Conservation (phyloP, 1,140 invertebrate species). For the Eumaeus atala region DNA sequence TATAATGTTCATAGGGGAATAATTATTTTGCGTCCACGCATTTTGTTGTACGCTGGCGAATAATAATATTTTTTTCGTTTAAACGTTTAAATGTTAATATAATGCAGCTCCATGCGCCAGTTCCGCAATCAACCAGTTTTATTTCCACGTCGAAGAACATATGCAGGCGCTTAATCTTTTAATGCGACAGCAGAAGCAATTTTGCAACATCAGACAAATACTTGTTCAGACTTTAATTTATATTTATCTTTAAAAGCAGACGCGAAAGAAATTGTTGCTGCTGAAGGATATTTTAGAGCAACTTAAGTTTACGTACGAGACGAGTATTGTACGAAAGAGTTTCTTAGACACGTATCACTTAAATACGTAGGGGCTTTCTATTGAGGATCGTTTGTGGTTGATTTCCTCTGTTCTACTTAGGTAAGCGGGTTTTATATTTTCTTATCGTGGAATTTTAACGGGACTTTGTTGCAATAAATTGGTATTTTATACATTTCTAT, state of each 20-base stretch:
- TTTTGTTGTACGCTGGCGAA: too few species aligned
- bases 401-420: constrained; percentile 18
- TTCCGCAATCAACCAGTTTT: too few species aligned
- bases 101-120: too few species aligned
- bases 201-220: constrained; percentile 8
- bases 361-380: constrained; percentile 24
- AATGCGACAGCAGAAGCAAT: constrained; percentile 4
- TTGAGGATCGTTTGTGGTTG: constrained; percentile 22
- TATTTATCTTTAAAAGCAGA: constrained; percentile 29
- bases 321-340: constrained; percentile 22
- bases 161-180: constrained; percentile 4
- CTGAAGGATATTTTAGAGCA: constrained; percentile 33
- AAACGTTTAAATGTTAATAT: too few species aligned
- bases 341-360: constrained; percentile 33
- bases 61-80: too few species aligned
- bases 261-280: constrained; percentile 31
- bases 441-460: constrained; percentile 16
- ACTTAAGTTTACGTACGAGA: constrained; percentile 31
- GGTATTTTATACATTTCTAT: constrained; percentile 8
- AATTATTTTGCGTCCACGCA: too few species aligned
- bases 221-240: constrained; percentile 22
- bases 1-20: too few species aligned
- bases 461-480: constrained; percentile 11
- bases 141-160: not conserved
- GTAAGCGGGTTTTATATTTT: constrained; percentile 21